Percentiles rank a stretch among this genome's conserved stretches.
Evolutionary conservation across 2,113 vertebrate species (phyloP).

Genomic region (Atrichornis clamosus): DNA sequence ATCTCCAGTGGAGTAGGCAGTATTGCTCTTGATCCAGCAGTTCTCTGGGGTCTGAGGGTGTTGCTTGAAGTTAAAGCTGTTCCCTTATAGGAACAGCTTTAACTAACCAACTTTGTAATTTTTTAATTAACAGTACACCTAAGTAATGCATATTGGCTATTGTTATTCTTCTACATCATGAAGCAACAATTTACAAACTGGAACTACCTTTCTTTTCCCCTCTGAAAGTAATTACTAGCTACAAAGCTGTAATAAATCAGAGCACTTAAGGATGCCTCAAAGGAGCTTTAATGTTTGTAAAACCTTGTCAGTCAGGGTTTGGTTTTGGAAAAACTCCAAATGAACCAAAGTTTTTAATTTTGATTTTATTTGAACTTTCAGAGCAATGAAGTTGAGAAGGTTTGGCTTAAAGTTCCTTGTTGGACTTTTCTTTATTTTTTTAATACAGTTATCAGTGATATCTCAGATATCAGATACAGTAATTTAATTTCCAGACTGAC

Average conservation of each 20-base stretch:
- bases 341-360: neutral
- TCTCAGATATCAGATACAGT: neutral
- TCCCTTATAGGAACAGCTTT: neutral
- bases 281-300: neutral
- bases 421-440: neutral
- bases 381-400: neutral
- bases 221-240: slow-evolving; percentile 32
- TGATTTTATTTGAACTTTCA: neutral
- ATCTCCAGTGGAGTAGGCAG: neutral
- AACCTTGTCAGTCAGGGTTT: neutral
- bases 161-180: neutral
- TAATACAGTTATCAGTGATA: neutral
- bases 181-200: neutral
- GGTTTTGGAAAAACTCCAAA: neutral
- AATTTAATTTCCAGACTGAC: neutral
- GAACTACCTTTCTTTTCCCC: neutral
- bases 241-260: slow-evolving; percentile 14
- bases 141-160: neutral
- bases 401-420: neutral
- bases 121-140: neutral
- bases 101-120: neutral
- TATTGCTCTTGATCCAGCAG: neutral
- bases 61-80: neutral
- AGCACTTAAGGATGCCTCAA: neutral
- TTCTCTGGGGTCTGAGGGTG: neutral